Percentiles rank a stretch among this genome's conserved stretches.
These are phyloP conservation scores for Tachina grossa DNA, from an alignment of 2,888 invertebrate species.

Conservation along the genomic window DNA sequence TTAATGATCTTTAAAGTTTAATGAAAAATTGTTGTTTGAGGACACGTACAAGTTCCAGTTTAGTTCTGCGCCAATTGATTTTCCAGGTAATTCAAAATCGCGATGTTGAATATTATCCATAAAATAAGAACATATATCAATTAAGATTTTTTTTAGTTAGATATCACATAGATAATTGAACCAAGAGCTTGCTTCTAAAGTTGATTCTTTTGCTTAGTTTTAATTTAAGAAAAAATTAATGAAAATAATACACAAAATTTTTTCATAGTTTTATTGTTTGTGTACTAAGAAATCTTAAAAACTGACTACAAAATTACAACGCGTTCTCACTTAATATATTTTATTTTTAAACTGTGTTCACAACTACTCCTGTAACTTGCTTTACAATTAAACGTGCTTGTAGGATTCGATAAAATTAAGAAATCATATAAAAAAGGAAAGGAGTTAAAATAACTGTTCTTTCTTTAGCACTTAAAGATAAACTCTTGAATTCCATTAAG, in stretches of 20 bases:
- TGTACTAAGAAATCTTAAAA: constrained; percentile 64
- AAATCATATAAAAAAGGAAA: neutral
- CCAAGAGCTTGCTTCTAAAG: too few relatives aligned
- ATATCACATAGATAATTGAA: too few relatives aligned
- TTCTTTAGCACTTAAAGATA: constrained; percentile 10
- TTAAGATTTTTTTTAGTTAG: too few relatives aligned
- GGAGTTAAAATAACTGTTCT: neutral
- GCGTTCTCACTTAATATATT: neutral
- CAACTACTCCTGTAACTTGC: constrained; percentile 8
- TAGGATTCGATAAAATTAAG: neutral
- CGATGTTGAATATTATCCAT: too few relatives aligned
- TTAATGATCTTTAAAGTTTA: too few relatives aligned
- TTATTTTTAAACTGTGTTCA: neutral
- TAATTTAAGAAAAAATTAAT: constrained; percentile 10
- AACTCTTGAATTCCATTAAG: constrained; percentile 42
- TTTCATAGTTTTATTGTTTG: constrained; percentile 78
- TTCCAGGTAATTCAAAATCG: too few relatives aligned
- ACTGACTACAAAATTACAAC: constrained; percentile 27
- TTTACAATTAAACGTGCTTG: constrained; percentile 48
- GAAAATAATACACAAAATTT: constrained; percentile 77
- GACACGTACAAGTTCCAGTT: too few relatives aligned
- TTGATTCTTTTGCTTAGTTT: neutral
- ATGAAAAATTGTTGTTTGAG: too few relatives aligned
- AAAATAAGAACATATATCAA: too few relatives aligned
- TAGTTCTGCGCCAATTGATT: too few relatives aligned